Percentiles rank a stretch among this genome's conserved stretches.
Conservation (phyloP, 2,888 invertebrate species). For the Lottia scabra region DNA sequence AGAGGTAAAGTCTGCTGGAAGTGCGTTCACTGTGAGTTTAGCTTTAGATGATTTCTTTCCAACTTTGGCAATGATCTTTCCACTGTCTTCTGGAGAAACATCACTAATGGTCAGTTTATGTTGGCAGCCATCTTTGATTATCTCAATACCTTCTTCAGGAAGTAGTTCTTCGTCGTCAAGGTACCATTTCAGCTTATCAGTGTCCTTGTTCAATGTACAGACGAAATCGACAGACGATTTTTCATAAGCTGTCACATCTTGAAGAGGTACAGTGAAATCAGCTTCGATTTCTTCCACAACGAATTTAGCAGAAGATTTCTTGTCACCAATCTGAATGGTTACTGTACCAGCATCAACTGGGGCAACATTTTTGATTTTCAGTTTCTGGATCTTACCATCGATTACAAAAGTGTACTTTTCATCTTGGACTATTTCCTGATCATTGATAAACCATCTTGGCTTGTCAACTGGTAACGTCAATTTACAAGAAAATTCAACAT, state of each 20-base stretch:
- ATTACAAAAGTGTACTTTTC: slow-evolving; percentile 75
- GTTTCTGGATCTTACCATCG: slow-evolving; percentile 39
- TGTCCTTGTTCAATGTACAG: slow-evolving; percentile 84
- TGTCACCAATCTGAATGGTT: slow-evolving; percentile 40
- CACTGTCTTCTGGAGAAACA: slow-evolving; percentile 42
- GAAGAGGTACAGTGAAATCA: slow-evolving; percentile 85
- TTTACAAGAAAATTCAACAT: slow-evolving; percentile 88
- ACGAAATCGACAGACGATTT: slow-evolving; percentile 76
- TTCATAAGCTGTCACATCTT: slow-evolving; percentile 75
- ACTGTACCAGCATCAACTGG: slow-evolving; percentile 39
- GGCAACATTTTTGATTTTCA: slow-evolving; percentile 38
- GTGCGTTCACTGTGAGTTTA: slow-evolving; percentile 45
- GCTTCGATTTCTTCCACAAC: slow-evolving; percentile 80
- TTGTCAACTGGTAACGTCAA: slow-evolving; percentile 95
- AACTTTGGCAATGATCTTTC: slow-evolving; percentile 43
- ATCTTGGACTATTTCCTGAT: slow-evolving; percentile 84
- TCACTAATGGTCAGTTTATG: slow-evolving; percentile 48
- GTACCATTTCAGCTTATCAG: slow-evolving; percentile 84
- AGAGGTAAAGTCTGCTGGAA: slow-evolving; percentile 47
- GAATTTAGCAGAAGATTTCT: slow-evolving; percentile 30
- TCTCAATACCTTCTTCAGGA: slow-evolving; percentile 44
- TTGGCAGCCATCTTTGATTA: slow-evolving; percentile 37
- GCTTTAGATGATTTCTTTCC: slow-evolving; percentile 44
- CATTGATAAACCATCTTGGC: slow-evolving; percentile 90
- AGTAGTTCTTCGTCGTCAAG: slow-evolving; percentile 69